Conservation (phyloP, 2,113 vertebrate genomes). For the Gopherus evgoodei region DNA sequence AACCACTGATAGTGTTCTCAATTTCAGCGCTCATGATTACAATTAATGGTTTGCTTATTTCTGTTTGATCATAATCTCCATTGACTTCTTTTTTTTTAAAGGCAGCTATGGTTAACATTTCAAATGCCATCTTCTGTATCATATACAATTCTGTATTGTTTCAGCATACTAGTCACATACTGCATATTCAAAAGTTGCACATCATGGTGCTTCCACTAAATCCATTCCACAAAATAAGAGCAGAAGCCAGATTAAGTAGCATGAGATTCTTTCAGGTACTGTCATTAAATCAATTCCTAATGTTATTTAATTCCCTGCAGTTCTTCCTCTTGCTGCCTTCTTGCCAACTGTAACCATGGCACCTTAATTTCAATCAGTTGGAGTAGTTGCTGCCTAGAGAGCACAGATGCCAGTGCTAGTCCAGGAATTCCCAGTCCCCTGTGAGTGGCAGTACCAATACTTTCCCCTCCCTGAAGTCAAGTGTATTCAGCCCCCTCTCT, state of each 20-base stretch:
- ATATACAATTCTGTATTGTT: neutral
- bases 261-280: constrained; percentile 58
- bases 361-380: constrained; percentile 49
- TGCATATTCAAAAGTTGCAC: neutral
- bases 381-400: constrained; percentile 25
- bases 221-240: constrained; percentile 17
- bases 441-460: neutral
- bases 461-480: constrained; percentile 27
- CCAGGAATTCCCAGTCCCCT: constrained; percentile 38
- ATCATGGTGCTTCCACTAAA: constrained; percentile 17
- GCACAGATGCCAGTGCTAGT: constrained; percentile 44
- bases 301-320: constrained; percentile 37
- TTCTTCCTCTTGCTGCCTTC: constrained; percentile 47
- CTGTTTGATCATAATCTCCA: neutral
- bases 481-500: neutral
- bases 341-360: constrained; percentile 50
- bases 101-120: constrained; percentile 35
- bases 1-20: constrained; percentile 27
- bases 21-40: neutral
- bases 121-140: constrained; percentile 7
- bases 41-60: constrained; percentile 32
- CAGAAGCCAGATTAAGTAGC: constrained; percentile 21
- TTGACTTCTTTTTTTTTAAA: neutral
- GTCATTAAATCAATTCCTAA: constrained; percentile 58
- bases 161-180: neutral